Base-by-base conservation (phyloP, 37 sponge, comb jelly and placozoan species). In the Crambe crambe region DNA sequence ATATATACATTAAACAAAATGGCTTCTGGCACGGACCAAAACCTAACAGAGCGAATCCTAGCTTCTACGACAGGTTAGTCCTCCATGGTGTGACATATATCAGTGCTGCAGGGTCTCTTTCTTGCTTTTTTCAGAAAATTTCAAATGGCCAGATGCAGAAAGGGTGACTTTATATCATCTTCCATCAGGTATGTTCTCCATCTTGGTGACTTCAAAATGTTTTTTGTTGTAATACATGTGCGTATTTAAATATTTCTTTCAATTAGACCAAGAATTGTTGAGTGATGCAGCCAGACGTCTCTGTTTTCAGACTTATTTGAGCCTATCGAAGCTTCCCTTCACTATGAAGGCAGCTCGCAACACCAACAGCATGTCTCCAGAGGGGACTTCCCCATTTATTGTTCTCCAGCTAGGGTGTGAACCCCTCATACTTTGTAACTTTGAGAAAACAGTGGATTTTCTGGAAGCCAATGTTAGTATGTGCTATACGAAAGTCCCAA, bases 371-470 rank as follows among this genome's bases (percentile, higher is more conserved):
- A 72, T 43, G 37, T 41, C 51, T 43, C 69, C 40, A 18, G 69
- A 34, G 27, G 69, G 69, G 38, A 68, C 39, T 34, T 27, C 69
- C 21, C 69, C 69, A 31, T 68, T 68, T 37, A 34, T 68, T 34
- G 37, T 34, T 10, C 21, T 68, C 21, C 36, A 68, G 9, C 3
- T 68, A 37, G 69, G 40, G 29, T 21, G 4, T 6, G 37, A 68
- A 15, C 69, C 69, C 3, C 6, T 34, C 3, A 68, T 68, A 35
- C 40, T 68, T 5, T 31, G 69, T 20, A 37, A 68, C 20, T 68
- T 68, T 68, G 69, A 68, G 38, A 34, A 20, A 35, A 10, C 30
- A 3, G 69, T 68, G 38, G 21, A 5, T 37, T 68, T 68, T 20
- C 64, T 23, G 25, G 25, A 62, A 9, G 9, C 15, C 21, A 21